Percentiles rank a stretch among this genome's conserved stretches.
Evolutionary conservation across 2,888 invertebrate species (phyloP).

Genomic region (Hypomecis atomaria): DNA sequence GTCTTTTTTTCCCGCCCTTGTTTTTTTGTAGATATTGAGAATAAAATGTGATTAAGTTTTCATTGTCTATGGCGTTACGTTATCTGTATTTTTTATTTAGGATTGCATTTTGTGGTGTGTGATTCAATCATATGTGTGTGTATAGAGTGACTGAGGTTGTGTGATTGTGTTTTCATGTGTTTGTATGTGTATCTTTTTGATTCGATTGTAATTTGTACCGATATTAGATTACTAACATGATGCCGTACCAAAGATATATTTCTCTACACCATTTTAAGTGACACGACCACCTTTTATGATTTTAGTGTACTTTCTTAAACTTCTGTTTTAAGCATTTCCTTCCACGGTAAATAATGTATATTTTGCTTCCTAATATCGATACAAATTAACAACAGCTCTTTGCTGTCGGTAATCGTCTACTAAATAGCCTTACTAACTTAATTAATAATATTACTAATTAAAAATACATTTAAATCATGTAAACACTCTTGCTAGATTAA

Average conservation of each 20-base stretch:
- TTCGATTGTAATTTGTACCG: constrained; percentile 62
- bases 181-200: constrained; percentile 47
- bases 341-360: too few species aligned
- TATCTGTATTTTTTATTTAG: constrained; percentile 23
- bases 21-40: constrained; percentile 47
- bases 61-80: constrained; percentile 63
- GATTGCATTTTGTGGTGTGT: constrained; percentile 59
- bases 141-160: constrained; percentile 17
- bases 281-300: not conserved
- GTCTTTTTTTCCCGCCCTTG: constrained; percentile 13
- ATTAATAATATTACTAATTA: constrained; percentile 69
- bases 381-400: constrained; percentile 53
- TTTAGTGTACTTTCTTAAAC: not conserved
- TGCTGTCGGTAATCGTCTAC: constrained; percentile 68
- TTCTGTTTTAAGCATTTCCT: not conserved
- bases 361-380: constrained; percentile 55
- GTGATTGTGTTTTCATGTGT: constrained; percentile 35
- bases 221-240: constrained; percentile 52
- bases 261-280: not conserved
- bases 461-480: constrained; percentile 67
- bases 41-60: constrained; percentile 67
- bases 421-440: constrained; percentile 84
- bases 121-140: constrained; percentile 56
- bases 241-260: constrained; percentile 34
- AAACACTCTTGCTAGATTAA: constrained; percentile 76